Percentiles rank a stretch among this genome's conserved stretches.
phyloP scores from a whole-genome alignment of 2,888 invertebrate species.

The Creontiades dilutus region DNA sequence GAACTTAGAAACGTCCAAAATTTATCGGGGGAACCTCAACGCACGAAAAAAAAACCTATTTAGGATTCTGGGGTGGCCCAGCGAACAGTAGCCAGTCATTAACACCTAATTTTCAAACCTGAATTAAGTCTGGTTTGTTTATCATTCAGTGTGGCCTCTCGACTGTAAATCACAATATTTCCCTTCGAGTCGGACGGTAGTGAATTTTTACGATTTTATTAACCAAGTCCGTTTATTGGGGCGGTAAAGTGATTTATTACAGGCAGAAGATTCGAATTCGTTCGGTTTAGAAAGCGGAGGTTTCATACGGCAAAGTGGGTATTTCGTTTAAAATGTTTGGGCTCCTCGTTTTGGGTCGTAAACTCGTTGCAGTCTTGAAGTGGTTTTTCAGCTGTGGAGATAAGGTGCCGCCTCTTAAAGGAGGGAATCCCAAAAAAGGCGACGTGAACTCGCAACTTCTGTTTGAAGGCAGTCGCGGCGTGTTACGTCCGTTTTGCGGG shows the following conservation, averaged over 20 bases:
- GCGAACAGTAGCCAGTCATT: constrained; percentile 48
- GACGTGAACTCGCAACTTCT: neutral
- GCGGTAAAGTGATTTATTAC: neutral
- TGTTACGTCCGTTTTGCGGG: constrained; percentile 6
- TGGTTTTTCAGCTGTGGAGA: neutral
- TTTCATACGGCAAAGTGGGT: neutral
- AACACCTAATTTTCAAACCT: constrained; percentile 41
- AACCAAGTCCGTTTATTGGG: neutral
- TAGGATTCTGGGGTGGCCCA: neutral
- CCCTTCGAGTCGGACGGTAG: neutral
- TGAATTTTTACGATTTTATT: neutral
- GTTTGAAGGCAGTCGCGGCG: constrained; percentile 27
- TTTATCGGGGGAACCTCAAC: neutral
- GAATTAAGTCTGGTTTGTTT: constrained; percentile 37
- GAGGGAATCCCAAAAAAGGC: neutral
- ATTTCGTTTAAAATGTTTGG: neutral
- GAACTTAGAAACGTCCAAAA: neutral
- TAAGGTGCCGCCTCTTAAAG: neutral
- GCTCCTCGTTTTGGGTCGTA: constrained; percentile 8
- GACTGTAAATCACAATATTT: neutral
- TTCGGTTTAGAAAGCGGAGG: constrained; percentile 30
- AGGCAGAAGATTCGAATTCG: no score
- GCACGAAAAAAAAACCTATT: neutral
- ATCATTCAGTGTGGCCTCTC: neutral
- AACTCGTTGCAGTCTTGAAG: constrained; percentile 36